A percentile compares a stretch with the other conserved stretches of the same genome.
These are phyloP conservation scores for Rachycentron canadum DNA, from an alignment of 2,797 vertebrate species.

Conservation along the genomic window DNA sequence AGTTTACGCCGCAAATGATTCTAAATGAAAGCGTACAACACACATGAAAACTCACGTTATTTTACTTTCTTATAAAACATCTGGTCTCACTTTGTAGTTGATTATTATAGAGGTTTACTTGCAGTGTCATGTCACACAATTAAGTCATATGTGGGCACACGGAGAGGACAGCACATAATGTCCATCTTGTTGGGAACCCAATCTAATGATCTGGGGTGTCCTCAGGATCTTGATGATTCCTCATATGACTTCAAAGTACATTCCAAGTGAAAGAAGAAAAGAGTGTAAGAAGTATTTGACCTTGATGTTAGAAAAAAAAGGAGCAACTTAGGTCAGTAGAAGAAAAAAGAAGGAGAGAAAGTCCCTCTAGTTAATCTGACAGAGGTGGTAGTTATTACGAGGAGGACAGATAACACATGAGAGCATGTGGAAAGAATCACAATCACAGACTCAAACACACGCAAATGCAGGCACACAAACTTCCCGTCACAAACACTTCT, in stretches of 20 bases:
- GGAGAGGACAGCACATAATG: conserved; percentile 6
- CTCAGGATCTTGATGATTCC: background rate
- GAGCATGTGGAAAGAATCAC: conserved; percentile 82
- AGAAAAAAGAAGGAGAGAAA: conserved; percentile 67
- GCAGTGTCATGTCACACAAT: conserved; percentile 81
- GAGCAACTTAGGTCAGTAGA: conserved; percentile 46
- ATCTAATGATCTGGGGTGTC: conserved; percentile 34
- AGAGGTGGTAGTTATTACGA: conserved; percentile 78
- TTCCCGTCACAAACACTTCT: conserved; percentile 73
- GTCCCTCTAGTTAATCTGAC: conserved; percentile 71
- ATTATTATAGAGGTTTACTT: conserved; percentile 75
- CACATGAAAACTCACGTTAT: conserved; percentile 8
- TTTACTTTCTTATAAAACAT: conserved; percentile 71
- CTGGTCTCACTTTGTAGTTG: conserved; percentile 79
- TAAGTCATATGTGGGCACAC: conserved; percentile 70
- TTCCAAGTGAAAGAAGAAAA: conserved; percentile 11
- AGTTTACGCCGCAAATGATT: conserved; percentile 33
- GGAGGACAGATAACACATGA: conserved; percentile 79
- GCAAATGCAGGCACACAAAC: conserved; percentile 67
- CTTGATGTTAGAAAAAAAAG: conserved; percentile 34
- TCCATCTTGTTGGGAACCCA: conserved; percentile 24
- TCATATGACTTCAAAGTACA: conserved; percentile 13
- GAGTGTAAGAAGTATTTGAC: conserved; percentile 25
- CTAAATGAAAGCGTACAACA: conserved; percentile 39
- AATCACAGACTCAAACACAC: conserved; percentile 61